Percentiles rank a stretch among this genome's conserved stretches.
These are phyloP conservation scores for Erynnis tages DNA, from an alignment of 2,888 invertebrate species.

Conservation along the genomic window DNA sequence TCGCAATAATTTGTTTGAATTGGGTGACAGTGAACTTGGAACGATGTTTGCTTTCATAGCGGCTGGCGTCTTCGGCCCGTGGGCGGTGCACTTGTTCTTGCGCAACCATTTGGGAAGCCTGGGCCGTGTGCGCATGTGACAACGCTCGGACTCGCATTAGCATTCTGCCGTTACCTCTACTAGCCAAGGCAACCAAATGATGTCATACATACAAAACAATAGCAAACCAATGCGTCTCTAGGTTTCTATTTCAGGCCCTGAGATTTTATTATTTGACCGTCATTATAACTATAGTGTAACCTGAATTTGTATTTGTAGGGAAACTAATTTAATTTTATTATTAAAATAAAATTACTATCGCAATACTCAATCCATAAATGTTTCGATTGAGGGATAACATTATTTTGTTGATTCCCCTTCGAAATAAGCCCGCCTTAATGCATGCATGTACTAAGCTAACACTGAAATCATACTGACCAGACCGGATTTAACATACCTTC, in stretches of 20 bases:
- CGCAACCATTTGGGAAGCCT: slow-evolving; percentile 67
- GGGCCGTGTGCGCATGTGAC: slow-evolving; percentile 50
- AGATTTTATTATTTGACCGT: slow-evolving; percentile 2
- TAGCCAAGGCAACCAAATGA: slow-evolving; percentile 57
- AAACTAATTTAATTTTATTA: too few relatives aligned
- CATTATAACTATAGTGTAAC: background rate
- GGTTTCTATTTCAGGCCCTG: slow-evolving; percentile 22
- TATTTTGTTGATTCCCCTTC: too few relatives aligned
- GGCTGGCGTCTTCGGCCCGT: slow-evolving; percentile 46
- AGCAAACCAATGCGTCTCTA: slow-evolving; percentile 33
- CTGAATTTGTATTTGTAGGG: background rate
- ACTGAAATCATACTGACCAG: too few relatives aligned
- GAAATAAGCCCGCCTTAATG: too few relatives aligned
- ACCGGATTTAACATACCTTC: too few relatives aligned
- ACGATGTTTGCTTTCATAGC: slow-evolving; percentile 41
- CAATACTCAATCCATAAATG: too few relatives aligned
- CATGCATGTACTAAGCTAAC: too few relatives aligned
- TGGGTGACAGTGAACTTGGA: slow-evolving; percentile 73
- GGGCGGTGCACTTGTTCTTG: slow-evolving; percentile 67
- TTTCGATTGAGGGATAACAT: too few relatives aligned
- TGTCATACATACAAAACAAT: slow-evolving; percentile 47
- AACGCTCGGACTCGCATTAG: slow-evolving; percentile 61
- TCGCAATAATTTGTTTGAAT: slow-evolving; percentile 16
- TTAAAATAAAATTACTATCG: too few relatives aligned
- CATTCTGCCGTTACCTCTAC: slow-evolving; percentile 75